Percentiles rank a stretch among this genome's conserved stretches.
Conservation (phyloP, 2,888 invertebrate genomes). For the Priocnemis perturbator region DNA sequence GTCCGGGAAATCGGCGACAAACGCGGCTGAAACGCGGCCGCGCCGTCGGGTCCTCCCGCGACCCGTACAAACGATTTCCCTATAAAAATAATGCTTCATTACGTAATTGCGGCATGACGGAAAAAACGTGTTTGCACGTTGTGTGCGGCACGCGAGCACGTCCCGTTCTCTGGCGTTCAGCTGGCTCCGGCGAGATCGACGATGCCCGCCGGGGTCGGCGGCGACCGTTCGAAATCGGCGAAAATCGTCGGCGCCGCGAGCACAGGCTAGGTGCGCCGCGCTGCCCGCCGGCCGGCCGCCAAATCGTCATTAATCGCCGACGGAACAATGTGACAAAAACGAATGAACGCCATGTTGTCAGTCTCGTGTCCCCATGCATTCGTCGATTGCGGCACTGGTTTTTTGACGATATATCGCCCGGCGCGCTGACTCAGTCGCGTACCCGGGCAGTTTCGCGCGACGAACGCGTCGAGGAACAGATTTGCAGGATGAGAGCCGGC, state of each 20-base stretch:
- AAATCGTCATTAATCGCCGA: background rate
- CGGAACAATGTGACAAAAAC: conserved; percentile 66
- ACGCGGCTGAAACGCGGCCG: too few species aligned
- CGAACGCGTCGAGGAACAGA: conserved; percentile 8
- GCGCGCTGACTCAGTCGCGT: conserved; percentile 3
- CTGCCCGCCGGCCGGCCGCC: too few species aligned
- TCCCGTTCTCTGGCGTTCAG: conserved; percentile 14
- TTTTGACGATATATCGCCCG: conserved; percentile 30
- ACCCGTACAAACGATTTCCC: too few species aligned
- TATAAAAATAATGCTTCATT: conserved; percentile 24
- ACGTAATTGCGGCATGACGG: conserved; percentile 43
- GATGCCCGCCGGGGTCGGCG: background rate
- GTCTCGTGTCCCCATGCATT: conserved; percentile 64
- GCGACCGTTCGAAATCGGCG: background rate
- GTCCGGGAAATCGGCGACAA: too few species aligned
- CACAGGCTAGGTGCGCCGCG: too few species aligned
- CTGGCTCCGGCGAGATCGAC: too few species aligned
- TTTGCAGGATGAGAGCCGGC: conserved; percentile 16
- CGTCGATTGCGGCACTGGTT: conserved; percentile 52
- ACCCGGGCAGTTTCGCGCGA: conserved; percentile 8
- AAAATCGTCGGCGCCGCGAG: too few species aligned
- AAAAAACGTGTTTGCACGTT: conserved; percentile 43
- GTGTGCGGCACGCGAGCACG: conserved; percentile 11
- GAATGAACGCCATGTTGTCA: conserved; percentile 79
- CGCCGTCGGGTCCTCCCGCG: too few species aligned